Evolutionary conservation across 2,797 vertebrate species (phyloP).

Genomic region (Amniataba percoides): DNA sequence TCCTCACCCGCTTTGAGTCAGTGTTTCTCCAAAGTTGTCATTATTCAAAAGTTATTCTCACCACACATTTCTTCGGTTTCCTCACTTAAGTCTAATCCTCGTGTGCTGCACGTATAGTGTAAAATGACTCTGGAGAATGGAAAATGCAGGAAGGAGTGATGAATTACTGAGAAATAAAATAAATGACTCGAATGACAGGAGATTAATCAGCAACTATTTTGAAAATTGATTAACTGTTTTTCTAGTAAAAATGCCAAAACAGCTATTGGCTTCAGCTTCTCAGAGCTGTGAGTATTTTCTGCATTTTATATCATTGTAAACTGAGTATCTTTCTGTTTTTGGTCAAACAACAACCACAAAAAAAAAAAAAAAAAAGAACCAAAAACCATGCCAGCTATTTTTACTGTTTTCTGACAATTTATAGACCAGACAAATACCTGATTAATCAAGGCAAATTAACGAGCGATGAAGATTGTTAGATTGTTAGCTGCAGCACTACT

Average conservation of each 20-base stretch:
- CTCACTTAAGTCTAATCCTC: slow-evolving; percentile 39
- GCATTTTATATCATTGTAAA: background rate
- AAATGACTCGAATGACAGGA: slow-evolving; percentile 30
- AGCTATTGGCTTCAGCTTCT: background rate
- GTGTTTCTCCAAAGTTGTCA: slow-evolving; percentile 50
- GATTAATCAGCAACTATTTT: slow-evolving; percentile 22
- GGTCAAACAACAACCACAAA: background rate
- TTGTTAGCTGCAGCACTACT: background rate
- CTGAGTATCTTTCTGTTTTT: background rate
- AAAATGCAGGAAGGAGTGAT: slow-evolving; percentile 47
- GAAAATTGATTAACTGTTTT: slow-evolving; percentile 15
- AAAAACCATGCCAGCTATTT: background rate
- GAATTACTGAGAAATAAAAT: slow-evolving; percentile 18
- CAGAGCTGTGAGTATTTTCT: background rate
- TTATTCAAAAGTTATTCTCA: slow-evolving; percentile 58
- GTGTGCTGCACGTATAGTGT: slow-evolving; percentile 21
- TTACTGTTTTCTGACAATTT: background rate
- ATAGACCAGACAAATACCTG: background rate
- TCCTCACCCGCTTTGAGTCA: slow-evolving; percentile 39
- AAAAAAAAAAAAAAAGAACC: too few relatives aligned
- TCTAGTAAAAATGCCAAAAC: background rate
- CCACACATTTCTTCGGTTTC: slow-evolving; percentile 58
- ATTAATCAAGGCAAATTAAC: background rate
- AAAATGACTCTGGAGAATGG: slow-evolving; percentile 39
- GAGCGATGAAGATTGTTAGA: background rate